Conservation (phyloP, 2,797 vertebrate genomes). For the Kryptopterus vitreolus region DNA sequence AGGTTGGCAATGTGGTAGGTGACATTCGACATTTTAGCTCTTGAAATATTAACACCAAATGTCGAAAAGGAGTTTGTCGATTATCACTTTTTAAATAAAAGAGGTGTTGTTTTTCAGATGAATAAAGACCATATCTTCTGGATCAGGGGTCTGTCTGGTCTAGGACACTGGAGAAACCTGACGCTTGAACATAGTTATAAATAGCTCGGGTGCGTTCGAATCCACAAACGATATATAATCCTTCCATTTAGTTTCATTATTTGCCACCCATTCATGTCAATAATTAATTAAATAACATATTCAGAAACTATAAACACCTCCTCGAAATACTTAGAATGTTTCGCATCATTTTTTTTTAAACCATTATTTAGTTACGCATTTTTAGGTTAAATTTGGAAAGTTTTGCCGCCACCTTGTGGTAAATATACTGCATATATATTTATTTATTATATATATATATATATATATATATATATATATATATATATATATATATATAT, state of each 20-base stretch:
- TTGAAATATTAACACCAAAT: slow-evolving; percentile 29
- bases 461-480: too few species aligned
- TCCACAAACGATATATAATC: too few species aligned
- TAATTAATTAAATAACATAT: neutral
- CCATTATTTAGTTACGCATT: neutral
- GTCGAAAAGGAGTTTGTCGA: neutral
- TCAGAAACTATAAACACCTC: neutral
- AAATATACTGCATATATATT: too few species aligned
- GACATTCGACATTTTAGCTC: slow-evolving; percentile 79
- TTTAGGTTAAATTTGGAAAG: neutral
- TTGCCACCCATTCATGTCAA: neutral
- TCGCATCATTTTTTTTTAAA: neutral
- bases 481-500: too few species aligned
- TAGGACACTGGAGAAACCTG: slow-evolving; percentile 64
- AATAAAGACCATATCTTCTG: slow-evolving; percentile 51
- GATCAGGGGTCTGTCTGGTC: slow-evolving; percentile 37
- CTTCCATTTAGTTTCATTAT: neutral
- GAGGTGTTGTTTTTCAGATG: neutral
- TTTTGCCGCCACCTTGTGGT: neutral
- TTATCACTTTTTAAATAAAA: neutral
- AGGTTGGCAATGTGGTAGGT: slow-evolving; percentile 92
- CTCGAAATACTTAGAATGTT: too few species aligned
- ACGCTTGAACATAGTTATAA: slow-evolving; percentile 68
- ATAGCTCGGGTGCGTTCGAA: slow-evolving; percentile 64
- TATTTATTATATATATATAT: too few species aligned